Base-by-base conservation (phyloP, 37 sponge, comb jelly and placozoan species). In the Geodia barretti region DNA sequence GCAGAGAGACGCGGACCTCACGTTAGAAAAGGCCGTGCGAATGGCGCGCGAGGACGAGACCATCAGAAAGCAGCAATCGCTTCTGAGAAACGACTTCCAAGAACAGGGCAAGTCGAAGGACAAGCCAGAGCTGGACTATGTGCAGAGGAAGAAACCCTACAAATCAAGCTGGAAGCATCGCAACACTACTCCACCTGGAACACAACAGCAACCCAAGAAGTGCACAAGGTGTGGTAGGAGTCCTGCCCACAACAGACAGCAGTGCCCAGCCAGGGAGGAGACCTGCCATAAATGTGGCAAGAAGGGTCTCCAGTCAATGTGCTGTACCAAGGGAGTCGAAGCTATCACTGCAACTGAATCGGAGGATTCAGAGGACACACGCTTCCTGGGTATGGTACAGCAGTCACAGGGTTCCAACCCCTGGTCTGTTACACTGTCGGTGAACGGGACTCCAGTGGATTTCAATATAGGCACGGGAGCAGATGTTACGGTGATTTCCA, bases 381-480 rank as follows among this genome's bases (percentile, higher is more conserved):
- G n/a, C n/a, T n/a, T 47, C 54, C 7, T 47, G 54, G 54, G 54
- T 14, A 47, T 47, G 54, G 54, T 47, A 47, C 54, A 47, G 14
- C 54, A 47, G 14, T 47, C 54, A 17, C 7, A 47, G 14, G 54
- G 54, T 17, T 47, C 54, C 54, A 41, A 67, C 43, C 68, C 24
- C 28, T 79, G 80, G 80, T 33, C 2, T 39, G 31, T 62, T 17
- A 62, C 66, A 9, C 47, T 83, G 3, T 38, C 24, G 2, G 40
- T 81, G 30, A 81, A 72, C 20, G 41, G 40, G 3, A 4, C 20
- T 24, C 64, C 65, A 29, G 58, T 40, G 2, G 58, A 79, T 3
- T 79, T 66, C 63, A 31, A 79, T 3, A 67, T 66, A 19, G 79
- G 66, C 34, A 79, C 79, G 24, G 79, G 79, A 9, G 79, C 79